phyloP scores from a whole-genome alignment of 2,888 invertebrate genomes.

The Euplexia lucipara region DNA sequence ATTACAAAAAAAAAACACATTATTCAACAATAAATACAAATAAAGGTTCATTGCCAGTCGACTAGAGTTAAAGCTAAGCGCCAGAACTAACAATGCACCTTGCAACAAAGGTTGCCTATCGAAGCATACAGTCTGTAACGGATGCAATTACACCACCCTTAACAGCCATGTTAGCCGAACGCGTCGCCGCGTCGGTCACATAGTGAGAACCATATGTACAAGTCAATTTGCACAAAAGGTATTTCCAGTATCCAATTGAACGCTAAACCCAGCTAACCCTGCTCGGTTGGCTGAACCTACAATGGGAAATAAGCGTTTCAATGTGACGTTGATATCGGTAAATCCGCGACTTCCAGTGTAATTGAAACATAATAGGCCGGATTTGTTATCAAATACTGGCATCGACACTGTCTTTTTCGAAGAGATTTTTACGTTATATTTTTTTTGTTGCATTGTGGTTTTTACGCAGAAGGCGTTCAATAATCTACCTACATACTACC shows the following conservation, averaged over 20 bases:
- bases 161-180: conserved; percentile 68
- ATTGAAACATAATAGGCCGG: conserved; percentile 29
- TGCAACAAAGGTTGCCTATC: conserved; percentile 68
- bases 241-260: conserved; percentile 71
- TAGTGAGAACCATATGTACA: conserved; percentile 70
- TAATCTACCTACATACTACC: conserved; percentile 31
- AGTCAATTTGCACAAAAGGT: conserved; percentile 73
- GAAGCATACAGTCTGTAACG: conserved; percentile 75
- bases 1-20: background rate
- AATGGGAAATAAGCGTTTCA: conserved; percentile 27
- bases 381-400: conserved; percentile 29
- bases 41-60: conserved; percentile 1
- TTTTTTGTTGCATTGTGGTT: background rate
- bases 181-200: conserved; percentile 60
- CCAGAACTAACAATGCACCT: conserved; percentile 57
- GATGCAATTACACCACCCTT: conserved; percentile 79
- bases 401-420: background rate
- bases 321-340: conserved; percentile 35
- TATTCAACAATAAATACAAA: background rate
- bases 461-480: background rate
- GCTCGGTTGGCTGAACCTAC: conserved; percentile 29
- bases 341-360: conserved; percentile 26
- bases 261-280: conserved; percentile 55
- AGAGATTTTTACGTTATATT: background rate
- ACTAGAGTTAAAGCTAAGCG: conserved; percentile 2